Conservation (phyloP, 2,113 vertebrate species). For the Amphiprion ocellaris region DNA sequence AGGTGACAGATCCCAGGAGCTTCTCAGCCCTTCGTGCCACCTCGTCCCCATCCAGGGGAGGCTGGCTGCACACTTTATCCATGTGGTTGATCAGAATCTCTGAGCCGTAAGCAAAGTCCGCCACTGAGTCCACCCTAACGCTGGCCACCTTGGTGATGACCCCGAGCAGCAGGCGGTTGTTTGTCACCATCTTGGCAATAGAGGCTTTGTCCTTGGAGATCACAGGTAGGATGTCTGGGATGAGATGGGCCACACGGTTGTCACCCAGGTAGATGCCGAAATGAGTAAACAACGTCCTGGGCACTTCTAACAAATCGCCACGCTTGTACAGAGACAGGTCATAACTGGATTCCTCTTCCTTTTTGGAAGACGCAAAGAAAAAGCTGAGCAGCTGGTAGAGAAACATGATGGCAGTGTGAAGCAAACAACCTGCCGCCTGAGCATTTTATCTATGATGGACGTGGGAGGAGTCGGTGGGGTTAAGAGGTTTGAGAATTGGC, state of each 20-base stretch:
- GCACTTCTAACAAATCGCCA: conserved; percentile 93
- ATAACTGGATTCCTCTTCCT: conserved; percentile 67
- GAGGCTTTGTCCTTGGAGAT: conserved; percentile 82
- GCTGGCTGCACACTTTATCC: conserved; percentile 88
- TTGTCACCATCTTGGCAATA: conserved; percentile 90
- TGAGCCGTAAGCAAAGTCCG: conserved; percentile 93
- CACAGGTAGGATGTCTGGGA: conserved; percentile 93
- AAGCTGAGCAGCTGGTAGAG: conserved; percentile 74
- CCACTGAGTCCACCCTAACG: conserved; percentile 92
- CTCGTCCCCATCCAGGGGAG: conserved; percentile 88
- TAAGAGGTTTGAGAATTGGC: conserved; percentile 65
- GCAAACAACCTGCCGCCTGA: neutral
- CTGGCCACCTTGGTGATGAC: conserved; percentile 89
- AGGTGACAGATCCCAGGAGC: conserved; percentile 87
- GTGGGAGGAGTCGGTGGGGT: conserved; percentile 45
- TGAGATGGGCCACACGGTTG: conserved; percentile 94
- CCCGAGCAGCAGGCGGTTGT: conserved; percentile 91
- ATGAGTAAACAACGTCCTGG: conserved; percentile 92
- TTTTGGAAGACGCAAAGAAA: conserved; percentile 64
- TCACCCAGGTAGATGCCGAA: conserved; percentile 96
- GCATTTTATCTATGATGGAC: conserved; percentile 55
- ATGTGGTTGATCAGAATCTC: conserved; percentile 91
- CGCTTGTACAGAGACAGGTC: conserved; percentile 87
- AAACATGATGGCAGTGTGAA: conserved; percentile 71
- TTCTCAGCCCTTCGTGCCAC: conserved; percentile 91